Conservation (phyloP, 2,888 invertebrate genomes). For the Pherbina coryleti region DNA sequence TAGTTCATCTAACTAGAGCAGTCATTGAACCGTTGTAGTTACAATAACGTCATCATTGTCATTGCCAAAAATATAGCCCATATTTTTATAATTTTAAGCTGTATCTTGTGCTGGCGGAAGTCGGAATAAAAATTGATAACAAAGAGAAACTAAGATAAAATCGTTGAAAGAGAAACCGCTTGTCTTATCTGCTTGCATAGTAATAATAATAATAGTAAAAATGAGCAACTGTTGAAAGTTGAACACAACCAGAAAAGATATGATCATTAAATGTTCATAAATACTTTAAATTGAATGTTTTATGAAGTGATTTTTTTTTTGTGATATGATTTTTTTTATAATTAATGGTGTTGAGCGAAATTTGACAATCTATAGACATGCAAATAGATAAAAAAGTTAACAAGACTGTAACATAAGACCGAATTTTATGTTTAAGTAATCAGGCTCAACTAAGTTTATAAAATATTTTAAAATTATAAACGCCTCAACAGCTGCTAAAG, state of each 20-base stretch:
- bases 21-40: not conserved
- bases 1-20: not conserved
- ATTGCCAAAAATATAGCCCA: constrained; percentile 17
- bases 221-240: not conserved
- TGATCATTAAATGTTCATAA: too few relatives aligned
- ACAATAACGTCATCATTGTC: constrained; percentile 1
- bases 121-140: not conserved
- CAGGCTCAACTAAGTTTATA: too few relatives aligned
- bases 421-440: not conserved
- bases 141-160: not conserved
- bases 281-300: too few relatives aligned
- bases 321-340: not conserved
- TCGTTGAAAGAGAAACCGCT: not conserved
- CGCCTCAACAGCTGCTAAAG: too few relatives aligned
- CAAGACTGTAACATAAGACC: not conserved
- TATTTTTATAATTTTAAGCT: not conserved
- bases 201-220: not conserved
- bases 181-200: not conserved
- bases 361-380: not conserved
- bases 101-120: not conserved
- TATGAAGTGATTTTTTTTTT: not conserved
- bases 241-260: too few relatives aligned
- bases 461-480: too few relatives aligned
- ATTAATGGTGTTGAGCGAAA: not conserved
- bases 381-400: not conserved